Evolutionary conservation across 2,797 vertebrate species (phyloP).

Genomic region (Sebastes nivosus): DNA sequence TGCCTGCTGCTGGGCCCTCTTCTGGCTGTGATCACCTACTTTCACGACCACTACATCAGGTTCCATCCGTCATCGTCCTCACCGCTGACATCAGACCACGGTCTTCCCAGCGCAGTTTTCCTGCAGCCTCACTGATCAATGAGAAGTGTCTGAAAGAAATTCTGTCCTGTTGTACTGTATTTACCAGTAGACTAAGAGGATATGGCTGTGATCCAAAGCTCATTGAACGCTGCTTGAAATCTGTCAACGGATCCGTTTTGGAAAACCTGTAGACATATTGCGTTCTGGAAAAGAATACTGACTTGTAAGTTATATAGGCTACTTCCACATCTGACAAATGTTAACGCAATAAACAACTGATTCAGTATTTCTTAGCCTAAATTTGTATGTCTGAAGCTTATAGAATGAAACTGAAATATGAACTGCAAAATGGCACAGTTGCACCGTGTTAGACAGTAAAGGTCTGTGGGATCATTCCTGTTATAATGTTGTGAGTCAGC

Average conservation of each 20-base stretch:
- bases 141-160: not conserved
- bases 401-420: not conserved
- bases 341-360: conserved; percentile 9
- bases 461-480: not conserved
- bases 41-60: conserved; percentile 57
- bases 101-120: not conserved
- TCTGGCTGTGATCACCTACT: conserved; percentile 56
- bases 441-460: not conserved
- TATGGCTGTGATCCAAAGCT: not conserved
- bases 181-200: not conserved
- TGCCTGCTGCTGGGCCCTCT: conserved; percentile 56
- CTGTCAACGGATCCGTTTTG: not conserved
- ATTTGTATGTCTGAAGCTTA: not conserved
- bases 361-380: not conserved
- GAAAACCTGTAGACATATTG: not conserved
- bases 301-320: not conserved
- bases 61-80: conserved; percentile 3
- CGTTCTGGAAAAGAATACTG: not conserved
- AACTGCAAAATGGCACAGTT: not conserved
- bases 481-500: conserved; percentile 8
- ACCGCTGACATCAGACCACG: not conserved
- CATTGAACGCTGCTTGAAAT: not conserved
- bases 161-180: not conserved
- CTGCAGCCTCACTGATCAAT: conserved; percentile 8
- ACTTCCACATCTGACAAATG: not conserved